phyloP scores from a whole-genome alignment of 2,797 vertebrate genomes.

The Labroides dimidiatus region DNA sequence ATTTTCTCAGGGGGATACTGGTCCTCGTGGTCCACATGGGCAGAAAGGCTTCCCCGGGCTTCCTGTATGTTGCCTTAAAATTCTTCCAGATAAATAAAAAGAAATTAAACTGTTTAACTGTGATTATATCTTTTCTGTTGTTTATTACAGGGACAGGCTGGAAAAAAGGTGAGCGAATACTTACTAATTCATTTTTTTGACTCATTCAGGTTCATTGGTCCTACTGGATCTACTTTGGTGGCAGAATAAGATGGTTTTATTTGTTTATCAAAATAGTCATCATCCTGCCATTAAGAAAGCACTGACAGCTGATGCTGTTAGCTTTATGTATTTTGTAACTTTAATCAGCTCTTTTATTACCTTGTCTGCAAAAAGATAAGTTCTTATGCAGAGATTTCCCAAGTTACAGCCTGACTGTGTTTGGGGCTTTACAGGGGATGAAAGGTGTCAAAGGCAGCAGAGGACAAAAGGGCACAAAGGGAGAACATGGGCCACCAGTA shows the following conservation, averaged over 20 bases:
- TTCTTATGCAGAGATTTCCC: background rate
- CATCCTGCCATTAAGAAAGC: background rate
- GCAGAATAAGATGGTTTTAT: background rate
- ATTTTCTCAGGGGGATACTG: slow-evolving; percentile 76
- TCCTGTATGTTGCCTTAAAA: slow-evolving; percentile 65
- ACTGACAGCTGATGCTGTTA: background rate
- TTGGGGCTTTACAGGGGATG: slow-evolving; percentile 59
- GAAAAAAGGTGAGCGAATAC: slow-evolving; percentile 74
- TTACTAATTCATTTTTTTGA: background rate
- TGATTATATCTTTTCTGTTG: slow-evolving; percentile 19
- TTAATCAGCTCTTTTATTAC: no score
- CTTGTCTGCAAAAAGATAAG: background rate
- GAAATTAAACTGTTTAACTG: slow-evolving; percentile 3
- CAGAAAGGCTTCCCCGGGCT: slow-evolving; percentile 66
- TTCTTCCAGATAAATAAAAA: slow-evolving; percentile 6
- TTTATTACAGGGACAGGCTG: slow-evolving; percentile 74
- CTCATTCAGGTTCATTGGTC: background rate
- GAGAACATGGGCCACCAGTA: slow-evolving; percentile 78
- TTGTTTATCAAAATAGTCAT: no score
- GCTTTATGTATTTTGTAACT: background rate
- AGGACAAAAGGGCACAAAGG: slow-evolving; percentile 78
- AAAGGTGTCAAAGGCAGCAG: slow-evolving; percentile 65
- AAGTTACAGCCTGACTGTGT: slow-evolving; percentile 1
- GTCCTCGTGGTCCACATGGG: slow-evolving; percentile 75
- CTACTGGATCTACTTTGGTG: background rate